Evolutionary conservation across 1,140 invertebrate species (phyloP).

Genomic region (Nasonia longicornis): DNA sequence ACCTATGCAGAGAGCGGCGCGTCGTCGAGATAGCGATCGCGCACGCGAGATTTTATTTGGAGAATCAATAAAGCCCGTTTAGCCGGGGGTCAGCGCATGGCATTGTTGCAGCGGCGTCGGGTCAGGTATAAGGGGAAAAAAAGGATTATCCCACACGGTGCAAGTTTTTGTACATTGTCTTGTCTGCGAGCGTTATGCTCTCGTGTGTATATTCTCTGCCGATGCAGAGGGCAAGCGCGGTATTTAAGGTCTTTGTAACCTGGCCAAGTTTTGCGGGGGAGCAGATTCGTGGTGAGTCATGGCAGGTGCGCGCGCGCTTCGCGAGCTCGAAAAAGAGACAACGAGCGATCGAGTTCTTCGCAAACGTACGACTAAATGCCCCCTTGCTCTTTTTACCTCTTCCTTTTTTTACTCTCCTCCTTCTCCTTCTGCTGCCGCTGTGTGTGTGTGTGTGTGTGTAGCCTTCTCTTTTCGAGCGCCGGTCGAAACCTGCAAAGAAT

Average conservation of each 20-base stretch:
- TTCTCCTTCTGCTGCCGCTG: background rate
- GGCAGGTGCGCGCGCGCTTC: constrained; percentile 58
- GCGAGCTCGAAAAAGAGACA: constrained; percentile 49
- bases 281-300: constrained; percentile 61
- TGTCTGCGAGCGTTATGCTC: constrained; percentile 26
- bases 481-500: constrained; percentile 44
- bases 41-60: background rate
- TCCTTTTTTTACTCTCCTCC: constrained; percentile 30
- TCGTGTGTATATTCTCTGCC: constrained; percentile 38
- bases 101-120: background rate
- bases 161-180: constrained; percentile 1
- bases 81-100: background rate
- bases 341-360: constrained; percentile 46
- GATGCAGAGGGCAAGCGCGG: constrained; percentile 51
- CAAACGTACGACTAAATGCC: constrained; percentile 45
- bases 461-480: constrained; percentile 32
- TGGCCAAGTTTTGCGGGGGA: constrained; percentile 63
- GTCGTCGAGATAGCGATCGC: background rate
- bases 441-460: background rate
- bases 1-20: too few relatives aligned
- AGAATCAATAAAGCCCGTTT: background rate
- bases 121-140: background rate
- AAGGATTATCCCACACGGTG: background rate
- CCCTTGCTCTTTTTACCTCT: constrained; percentile 44
- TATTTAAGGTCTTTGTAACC: constrained; percentile 66